Evolutionary conservation across 1,140 invertebrate species (phyloP).

Genomic region (Heterodera schachtii): DNA sequence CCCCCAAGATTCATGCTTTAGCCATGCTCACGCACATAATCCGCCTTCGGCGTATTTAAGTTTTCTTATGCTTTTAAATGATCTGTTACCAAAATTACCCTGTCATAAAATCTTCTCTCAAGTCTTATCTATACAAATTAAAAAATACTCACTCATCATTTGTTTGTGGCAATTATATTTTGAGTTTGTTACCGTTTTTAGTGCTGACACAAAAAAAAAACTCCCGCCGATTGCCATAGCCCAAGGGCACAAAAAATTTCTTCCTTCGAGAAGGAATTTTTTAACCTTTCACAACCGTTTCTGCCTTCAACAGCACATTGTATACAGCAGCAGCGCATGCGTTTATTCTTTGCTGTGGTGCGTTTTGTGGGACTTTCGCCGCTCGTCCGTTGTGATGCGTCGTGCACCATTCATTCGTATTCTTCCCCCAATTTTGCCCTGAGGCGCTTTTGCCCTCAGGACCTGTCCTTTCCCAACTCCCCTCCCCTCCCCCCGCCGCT

Average conservation of each 20-base stretch:
- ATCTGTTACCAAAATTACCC: too few relatives aligned
- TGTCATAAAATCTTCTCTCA: too few relatives aligned
- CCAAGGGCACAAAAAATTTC: background rate
- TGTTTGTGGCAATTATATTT: background rate
- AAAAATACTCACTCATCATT: too few relatives aligned
- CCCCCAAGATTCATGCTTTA: too few relatives aligned
- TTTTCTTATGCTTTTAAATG: too few relatives aligned
- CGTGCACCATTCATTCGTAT: background rate
- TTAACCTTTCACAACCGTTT: background rate
- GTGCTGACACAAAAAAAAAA: background rate
- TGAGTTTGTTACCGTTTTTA: background rate
- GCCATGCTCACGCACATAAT: background rate
- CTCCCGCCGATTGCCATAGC: background rate
- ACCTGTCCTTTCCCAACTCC: background rate
- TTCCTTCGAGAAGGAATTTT: background rate
- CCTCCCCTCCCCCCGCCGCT: too few relatives aligned
- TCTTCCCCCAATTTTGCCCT: background rate
- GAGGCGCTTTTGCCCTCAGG: slow-evolving; percentile 9
- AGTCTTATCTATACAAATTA: too few relatives aligned
- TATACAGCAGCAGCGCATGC: background rate
- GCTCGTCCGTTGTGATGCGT: background rate
- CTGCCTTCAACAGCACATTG: background rate
- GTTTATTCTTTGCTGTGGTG: background rate
- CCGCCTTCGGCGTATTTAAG: background rate
- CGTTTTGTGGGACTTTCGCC: background rate